phyloP scores from a whole-genome alignment of 2,113 vertebrate species.

The Larimichthys crocea region DNA sequence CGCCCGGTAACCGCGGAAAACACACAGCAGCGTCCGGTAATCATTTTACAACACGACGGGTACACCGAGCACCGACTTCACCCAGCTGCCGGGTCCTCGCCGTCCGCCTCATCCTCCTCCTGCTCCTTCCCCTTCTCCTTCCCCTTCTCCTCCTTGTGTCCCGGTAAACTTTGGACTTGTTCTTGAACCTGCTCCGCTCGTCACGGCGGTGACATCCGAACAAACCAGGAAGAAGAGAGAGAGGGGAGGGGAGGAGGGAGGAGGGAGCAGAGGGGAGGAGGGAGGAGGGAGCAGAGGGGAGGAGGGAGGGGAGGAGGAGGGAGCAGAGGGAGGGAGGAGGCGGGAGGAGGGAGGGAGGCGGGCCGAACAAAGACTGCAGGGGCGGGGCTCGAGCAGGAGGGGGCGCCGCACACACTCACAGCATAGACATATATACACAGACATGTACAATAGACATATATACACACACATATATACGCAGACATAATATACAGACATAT shows the following conservation, averaged over 20 bases:
- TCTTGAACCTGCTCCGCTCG: constrained; percentile 13
- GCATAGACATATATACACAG: too few relatives aligned
- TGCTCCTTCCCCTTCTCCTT: not conserved
- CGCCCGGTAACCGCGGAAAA: not conserved
- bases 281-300: not conserved
- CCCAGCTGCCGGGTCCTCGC: not conserved
- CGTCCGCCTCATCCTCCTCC: constrained; percentile 51
- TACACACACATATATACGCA: too few relatives aligned
- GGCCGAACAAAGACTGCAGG: constrained; percentile 59
- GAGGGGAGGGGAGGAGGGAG: not conserved
- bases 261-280: not conserved
- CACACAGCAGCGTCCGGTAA: not conserved
- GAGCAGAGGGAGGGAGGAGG: constrained; percentile 13
- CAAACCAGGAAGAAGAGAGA: constrained; percentile 65
- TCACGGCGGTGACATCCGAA: constrained; percentile 25
- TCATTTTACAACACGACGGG: not conserved
- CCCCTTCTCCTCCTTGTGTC: not conserved
- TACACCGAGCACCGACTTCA: rapidly evolving
- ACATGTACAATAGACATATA: too few relatives aligned
- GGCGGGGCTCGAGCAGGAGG: not conserved
- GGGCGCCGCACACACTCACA: not conserved
- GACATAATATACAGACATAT: too few relatives aligned
- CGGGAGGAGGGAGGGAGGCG: constrained; percentile 36
- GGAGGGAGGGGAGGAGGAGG: not conserved
- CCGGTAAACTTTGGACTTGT: constrained; percentile 53